Evolutionary conservation across 2,113 vertebrate species (phyloP).

Genomic region (Scartelaos histophorus): DNA sequence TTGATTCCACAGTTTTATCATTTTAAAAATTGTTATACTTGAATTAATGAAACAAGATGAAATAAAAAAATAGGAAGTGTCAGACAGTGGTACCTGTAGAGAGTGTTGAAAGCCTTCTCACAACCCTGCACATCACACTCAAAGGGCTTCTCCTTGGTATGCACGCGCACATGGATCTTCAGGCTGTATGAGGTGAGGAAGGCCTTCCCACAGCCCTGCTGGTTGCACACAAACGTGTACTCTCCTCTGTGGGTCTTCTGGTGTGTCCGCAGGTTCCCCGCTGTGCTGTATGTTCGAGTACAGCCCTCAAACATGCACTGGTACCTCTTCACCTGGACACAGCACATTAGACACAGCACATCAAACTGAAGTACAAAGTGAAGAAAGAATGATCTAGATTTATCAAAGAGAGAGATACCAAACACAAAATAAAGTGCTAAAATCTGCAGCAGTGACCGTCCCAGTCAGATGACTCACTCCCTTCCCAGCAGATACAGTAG

Average conservation of each 20-base stretch:
- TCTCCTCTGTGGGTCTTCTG: slow-evolving; percentile 97
- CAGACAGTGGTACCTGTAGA: slow-evolving; percentile 85
- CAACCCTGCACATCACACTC: slow-evolving; percentile 98
- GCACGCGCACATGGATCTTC: slow-evolving; percentile 96
- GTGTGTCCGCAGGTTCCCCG: slow-evolving; percentile 96
- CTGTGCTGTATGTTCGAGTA: slow-evolving; percentile 96
- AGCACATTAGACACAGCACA: not conserved
- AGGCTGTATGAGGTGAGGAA: slow-evolving; percentile 99
- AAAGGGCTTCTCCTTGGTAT: slow-evolving; percentile 98
- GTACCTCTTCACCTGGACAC: slow-evolving; percentile 90
- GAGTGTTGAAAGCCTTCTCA: slow-evolving; percentile 96
- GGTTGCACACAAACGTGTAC: slow-evolving; percentile 98
- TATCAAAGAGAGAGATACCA: not conserved
- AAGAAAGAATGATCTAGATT: not conserved
- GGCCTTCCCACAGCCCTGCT: slow-evolving; percentile 96
- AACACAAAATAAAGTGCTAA: slow-evolving; percentile 6
- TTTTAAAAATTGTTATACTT: no score
- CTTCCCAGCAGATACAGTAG: slow-evolving; percentile 29
- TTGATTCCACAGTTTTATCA: no score
- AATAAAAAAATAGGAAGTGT: not conserved
- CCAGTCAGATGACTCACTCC: slow-evolving; percentile 51
- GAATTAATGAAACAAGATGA: no score
- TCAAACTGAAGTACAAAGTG: not conserved
- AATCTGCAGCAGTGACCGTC: slow-evolving; percentile 29
- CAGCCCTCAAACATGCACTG: slow-evolving; percentile 99